Percentiles rank a stretch among this genome's conserved stretches.
phyloP scores from a whole-genome alignment of 2,797 vertebrate genomes.

The Florisuga fusca region DNA sequence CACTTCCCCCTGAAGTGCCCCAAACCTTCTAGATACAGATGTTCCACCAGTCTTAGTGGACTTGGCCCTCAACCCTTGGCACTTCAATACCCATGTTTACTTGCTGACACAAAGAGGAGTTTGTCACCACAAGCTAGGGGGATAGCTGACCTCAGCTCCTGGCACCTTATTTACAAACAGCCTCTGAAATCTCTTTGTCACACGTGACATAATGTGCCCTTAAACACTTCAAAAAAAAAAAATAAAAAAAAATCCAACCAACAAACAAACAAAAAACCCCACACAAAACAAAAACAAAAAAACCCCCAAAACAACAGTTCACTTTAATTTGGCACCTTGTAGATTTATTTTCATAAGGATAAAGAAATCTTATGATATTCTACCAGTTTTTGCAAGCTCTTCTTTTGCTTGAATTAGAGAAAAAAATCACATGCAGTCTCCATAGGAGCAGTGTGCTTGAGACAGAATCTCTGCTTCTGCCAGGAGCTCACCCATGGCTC shows the following conservation, averaged over 20 bases:
- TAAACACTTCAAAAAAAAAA: not conserved
- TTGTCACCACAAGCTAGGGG: not conserved
- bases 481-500: not conserved
- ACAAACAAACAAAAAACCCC: too few species aligned
- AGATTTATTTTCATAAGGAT: not conserved
- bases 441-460: not conserved
- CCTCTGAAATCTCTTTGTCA: not conserved
- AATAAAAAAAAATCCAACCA: too few species aligned
- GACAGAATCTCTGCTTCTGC: not conserved
- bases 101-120: not conserved
- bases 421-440: not conserved
- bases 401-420: not conserved
- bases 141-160: not conserved
- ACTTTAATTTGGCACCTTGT: not conserved
- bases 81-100: accelerated
- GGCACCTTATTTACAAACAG: not conserved
- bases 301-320: too few species aligned
- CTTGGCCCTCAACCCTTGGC: not conserved
- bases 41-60: not conserved
- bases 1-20: not conserved
- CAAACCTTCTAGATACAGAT: not conserved
- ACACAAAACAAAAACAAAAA: too few species aligned
- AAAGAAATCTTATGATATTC: not conserved
- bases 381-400: not conserved
- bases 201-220: not conserved